Evolutionary conservation across 2,888 invertebrate species (phyloP).

Genomic region (Coelinius sp.): DNA sequence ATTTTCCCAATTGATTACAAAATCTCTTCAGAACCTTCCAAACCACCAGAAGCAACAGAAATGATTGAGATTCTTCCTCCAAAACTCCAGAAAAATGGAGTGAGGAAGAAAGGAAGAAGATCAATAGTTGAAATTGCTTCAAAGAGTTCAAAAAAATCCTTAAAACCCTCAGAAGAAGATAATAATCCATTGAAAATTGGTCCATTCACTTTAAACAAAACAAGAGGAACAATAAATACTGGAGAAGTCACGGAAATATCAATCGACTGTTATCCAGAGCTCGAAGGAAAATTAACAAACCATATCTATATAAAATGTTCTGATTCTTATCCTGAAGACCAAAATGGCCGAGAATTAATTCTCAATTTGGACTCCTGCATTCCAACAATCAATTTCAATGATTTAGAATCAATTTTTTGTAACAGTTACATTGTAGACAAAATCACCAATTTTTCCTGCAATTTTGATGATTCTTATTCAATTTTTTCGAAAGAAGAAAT

Average conservation of each 20-base stretch:
- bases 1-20: conserved; percentile 74
- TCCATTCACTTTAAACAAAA: conserved; percentile 65
- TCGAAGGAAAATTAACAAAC: conserved; percentile 63
- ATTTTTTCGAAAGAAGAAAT: conserved; percentile 66
- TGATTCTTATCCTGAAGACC: conserved; percentile 71
- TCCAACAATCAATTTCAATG: conserved; percentile 74
- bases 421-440: conserved; percentile 75
- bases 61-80: not conserved
- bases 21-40: conserved; percentile 53
- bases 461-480: conserved; percentile 66
- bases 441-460: conserved; percentile 72
- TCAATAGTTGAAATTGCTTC: conserved; percentile 23
- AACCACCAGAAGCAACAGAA: not conserved
- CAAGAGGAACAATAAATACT: conserved; percentile 64
- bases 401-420: conserved; percentile 75
- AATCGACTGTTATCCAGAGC: conserved; percentile 65
- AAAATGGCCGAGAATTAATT: conserved; percentile 71
- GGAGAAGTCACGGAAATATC: conserved; percentile 60
- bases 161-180: conserved; percentile 35
- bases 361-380: conserved; percentile 74
- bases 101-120: conserved; percentile 38
- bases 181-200: conserved; percentile 57
- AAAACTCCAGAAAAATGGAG: conserved; percentile 40
- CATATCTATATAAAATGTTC: conserved; percentile 64
- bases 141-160: conserved; percentile 49